Conservation (phyloP, 2,113 vertebrate genomes). For the Cryptotis parvus region DNA sequence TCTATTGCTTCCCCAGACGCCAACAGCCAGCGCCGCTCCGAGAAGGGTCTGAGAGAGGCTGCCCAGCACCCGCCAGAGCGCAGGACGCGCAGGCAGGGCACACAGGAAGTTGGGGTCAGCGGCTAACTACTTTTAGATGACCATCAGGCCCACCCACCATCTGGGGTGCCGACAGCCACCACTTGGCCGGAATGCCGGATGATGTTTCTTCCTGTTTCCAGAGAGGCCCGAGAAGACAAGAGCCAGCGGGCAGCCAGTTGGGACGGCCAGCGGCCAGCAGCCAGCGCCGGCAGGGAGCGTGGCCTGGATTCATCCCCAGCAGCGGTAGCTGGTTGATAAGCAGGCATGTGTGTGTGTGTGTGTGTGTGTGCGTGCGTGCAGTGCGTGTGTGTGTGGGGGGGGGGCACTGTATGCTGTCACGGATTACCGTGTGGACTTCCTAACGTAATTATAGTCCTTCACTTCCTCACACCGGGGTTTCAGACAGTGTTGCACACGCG, state of each 20-base stretch:
- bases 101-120: rapidly evolving
- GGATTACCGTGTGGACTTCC: too few species aligned
- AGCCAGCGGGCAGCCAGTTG: not conserved
- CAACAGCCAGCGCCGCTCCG: not conserved
- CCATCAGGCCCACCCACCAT: not conserved
- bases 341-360: not conserved
- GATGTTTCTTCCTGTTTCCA: not conserved
- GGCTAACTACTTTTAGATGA: not conserved
- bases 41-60: not conserved
- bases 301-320: not conserved
- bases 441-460: too few species aligned
- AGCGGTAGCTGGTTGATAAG: too few species aligned
- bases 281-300: rapidly evolving
- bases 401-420: too few species aligned
- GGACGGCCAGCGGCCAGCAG: too few species aligned
- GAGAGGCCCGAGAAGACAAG: not conserved
- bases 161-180: not conserved
- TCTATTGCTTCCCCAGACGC: not conserved
- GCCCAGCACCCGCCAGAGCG: not conserved
- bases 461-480: too few species aligned
- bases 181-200: not conserved
- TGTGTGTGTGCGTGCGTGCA: not conserved
- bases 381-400: too few species aligned
- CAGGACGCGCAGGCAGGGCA: not conserved
- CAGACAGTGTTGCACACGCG: too few species aligned